Evolutionary conservation across 1,140 invertebrate genomes (phyloP), one percentile per base, ranked within the genome.

Genomic region (Helicoverpa zea): DNA sequence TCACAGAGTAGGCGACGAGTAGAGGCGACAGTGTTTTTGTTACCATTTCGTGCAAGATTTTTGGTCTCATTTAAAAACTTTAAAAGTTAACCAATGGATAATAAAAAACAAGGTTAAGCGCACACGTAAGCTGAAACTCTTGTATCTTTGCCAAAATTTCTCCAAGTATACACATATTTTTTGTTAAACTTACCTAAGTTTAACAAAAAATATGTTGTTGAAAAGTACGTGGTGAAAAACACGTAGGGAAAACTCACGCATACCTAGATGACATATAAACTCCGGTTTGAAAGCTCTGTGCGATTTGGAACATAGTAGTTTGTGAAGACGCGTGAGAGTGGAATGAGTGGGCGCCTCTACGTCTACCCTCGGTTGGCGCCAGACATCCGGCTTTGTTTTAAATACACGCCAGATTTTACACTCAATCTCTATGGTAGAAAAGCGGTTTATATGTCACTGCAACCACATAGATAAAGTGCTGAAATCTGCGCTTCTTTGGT

Each of bases 311-410:
- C 86, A 82, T 87, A 52, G 58, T 66, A 23, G 64, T 52, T 88
- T 81, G 59, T 86, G 83, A 79, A 81, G 49, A 64, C 70, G 30
- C 83, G 66, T 16, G 63, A 43, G 23, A 43, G 59, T 76, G 16
- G 51, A 78, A 75, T 68, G 68, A 83, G 75, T 18, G 59, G 86
- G 85, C 88, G 88, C 87, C 87, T 58, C 77, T 56, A 75, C 77
- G 91, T 90, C 90, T 93, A 78, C 73, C 51, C 54, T 77, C 64
- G 68, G 16, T 66, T 84, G 89, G 88, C 88, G 88, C 87, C 89
- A 90, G 86, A 88, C 86, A 77, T 83, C 83, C 64, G 80, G 83
- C 72, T 80, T 64, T 30, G 30, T 43, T 30, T 77, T 63, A 78
- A 68, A 66, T 66, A 35, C 54, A 66, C 73, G 78, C 56, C 66